Evolutionary conservation across 2,797 vertebrate species (phyloP), one percentile per base, ranked within the genome.

Genomic region (Heteromormyrus szaboi): DNA sequence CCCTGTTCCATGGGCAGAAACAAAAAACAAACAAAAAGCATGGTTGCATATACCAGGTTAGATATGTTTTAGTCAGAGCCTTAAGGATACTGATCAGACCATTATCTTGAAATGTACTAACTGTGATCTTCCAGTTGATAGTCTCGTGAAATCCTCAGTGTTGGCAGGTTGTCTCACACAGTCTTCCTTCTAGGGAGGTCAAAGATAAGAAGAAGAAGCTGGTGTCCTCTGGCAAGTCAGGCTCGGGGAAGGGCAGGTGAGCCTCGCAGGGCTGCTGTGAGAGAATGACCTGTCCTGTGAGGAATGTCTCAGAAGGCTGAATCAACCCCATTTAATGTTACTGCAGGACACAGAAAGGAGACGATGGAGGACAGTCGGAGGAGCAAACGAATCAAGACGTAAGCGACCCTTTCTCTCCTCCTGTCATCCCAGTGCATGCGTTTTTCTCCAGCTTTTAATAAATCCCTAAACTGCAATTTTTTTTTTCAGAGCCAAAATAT

Each of bases 181-280:
- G 22, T 53, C 14, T 88, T 37, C 92, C 81, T 93, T 90, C 91
- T 90, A 99, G 98, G 89, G 96, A 97, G 89, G 92, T 94, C 90
- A 98, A 96, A 94, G 97, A 97, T 79, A 92, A 95, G 72, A 98
- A 97, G 94, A 99, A 97, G 94, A 97, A 95, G 91, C 89, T 93
- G 3, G 59, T 95, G 33, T 84, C 92, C 88, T 93, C 96, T 94
- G 87, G 92, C 90, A 95, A 94, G 93, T 94, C 88, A 1, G 95
- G 94, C 5, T 89, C 93, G 0, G 96, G 97, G 89, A 99, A 97
- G 94, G 91, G 90, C 86, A 95, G 94, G 95, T 96, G 92, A 95
- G 76, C 41, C 41, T 19, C 19, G 19, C n/a, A 81, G 11, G 93
- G 92, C 19, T 11, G 2, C 17, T 54, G 87, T 1, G 14, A 41